These are phyloP conservation scores for Asarcornis scutulata DNA, from an alignment of 2,113 vertebrate genomes.

Conservation along the genomic window DNA sequence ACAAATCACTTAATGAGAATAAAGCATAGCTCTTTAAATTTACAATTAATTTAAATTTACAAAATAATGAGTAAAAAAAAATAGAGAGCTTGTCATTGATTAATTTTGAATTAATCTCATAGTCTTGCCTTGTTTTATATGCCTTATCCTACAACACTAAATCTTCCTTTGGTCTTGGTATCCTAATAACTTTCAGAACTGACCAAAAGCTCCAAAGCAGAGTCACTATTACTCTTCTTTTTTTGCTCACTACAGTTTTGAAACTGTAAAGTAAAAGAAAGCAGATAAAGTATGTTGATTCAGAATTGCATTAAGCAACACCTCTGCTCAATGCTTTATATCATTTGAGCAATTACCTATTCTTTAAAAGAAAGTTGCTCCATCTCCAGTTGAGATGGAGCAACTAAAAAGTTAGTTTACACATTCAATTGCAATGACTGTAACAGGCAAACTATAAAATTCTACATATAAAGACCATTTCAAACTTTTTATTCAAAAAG, in stretches of 20 bases:
- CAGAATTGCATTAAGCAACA: not conserved
- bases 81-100: not conserved
- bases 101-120: not conserved
- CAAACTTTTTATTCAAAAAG: not conserved
- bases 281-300: not conserved
- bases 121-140: not conserved
- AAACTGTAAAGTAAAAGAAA: not conserved
- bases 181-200: not conserved
- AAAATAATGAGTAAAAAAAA: not conserved
- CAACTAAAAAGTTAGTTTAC: not conserved
- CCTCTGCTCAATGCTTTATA: not conserved
- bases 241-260: not conserved
- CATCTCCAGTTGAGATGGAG: not conserved
- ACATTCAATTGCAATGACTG: not conserved
- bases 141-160: not conserved
- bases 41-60: too few species aligned
- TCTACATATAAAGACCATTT: not conserved
- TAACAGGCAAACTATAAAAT: not conserved
- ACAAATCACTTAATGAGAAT: not conserved
- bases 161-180: not conserved
- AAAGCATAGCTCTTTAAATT: not conserved
- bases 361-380: not conserved
- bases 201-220: not conserved
- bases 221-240: not conserved
- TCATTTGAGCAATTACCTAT: not conserved